phyloP scores from a whole-genome alignment of 2,113 vertebrate species.

The Chloroceryle aenea region DNA sequence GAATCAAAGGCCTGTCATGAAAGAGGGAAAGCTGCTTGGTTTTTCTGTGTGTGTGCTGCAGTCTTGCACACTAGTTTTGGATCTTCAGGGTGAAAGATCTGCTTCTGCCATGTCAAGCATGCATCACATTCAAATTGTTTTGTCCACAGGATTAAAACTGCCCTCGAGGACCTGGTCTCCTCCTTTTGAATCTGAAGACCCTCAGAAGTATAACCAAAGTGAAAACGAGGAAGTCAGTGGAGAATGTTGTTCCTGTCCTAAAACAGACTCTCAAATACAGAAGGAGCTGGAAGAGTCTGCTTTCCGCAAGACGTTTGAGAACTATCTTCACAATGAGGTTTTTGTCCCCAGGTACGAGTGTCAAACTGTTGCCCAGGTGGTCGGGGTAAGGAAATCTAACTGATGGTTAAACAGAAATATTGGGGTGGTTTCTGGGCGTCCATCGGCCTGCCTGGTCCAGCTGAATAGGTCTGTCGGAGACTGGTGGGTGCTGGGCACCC shows the following conservation, averaged over 20 bases:
- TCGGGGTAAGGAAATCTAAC: not conserved
- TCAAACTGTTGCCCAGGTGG: not conserved
- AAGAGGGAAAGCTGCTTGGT: not conserved
- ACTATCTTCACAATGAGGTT: conserved; percentile 96
- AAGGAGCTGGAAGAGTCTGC: conserved; percentile 92
- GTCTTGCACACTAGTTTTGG: not conserved
- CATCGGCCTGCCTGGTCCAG: not conserved
- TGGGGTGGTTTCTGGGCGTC: not conserved
- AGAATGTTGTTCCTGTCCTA: conserved; percentile 91
- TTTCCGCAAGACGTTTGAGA: conserved; percentile 94
- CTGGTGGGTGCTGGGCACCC: not conserved
- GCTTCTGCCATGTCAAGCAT: not conserved
- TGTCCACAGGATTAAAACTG: conserved; percentile 87
- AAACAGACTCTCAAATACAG: conserved; percentile 91
- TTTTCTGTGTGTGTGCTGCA: not conserved
- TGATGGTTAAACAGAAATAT: not conserved
- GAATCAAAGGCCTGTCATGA: not conserved
- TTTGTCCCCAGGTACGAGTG: conserved; percentile 88
- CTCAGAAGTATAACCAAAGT: conserved; percentile 87
- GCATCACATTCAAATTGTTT: not conserved
- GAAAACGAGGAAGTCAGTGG: conserved; percentile 77
- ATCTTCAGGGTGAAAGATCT: not conserved
- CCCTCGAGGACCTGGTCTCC: conserved; percentile 89
- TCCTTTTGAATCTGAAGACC: conserved; percentile 82
- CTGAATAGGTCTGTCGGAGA: not conserved